Evolutionary conservation across 2,888 invertebrate genomes (phyloP).

Genomic region (Microchrysa polita): DNA sequence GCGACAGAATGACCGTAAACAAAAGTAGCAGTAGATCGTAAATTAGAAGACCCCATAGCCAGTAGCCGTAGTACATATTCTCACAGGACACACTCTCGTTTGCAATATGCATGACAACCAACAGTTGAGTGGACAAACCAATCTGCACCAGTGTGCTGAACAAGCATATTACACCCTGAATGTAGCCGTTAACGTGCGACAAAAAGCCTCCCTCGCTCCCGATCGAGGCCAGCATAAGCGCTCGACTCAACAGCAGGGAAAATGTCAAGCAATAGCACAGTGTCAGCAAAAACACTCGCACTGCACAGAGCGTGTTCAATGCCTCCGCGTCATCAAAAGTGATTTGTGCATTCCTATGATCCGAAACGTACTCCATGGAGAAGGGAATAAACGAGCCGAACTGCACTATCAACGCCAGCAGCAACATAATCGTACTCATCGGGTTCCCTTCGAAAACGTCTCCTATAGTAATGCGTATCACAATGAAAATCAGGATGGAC

Average conservation of each 20-base stretch:
- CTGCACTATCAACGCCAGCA: conserved; percentile 65
- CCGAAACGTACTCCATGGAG: conserved; percentile 64
- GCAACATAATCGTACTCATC: conserved; percentile 65
- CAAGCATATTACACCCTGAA: conserved; percentile 72
- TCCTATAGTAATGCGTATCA: conserved; percentile 71
- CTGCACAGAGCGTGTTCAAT: conserved; percentile 66
- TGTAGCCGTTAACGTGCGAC: conserved; percentile 75
- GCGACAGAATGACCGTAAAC: conserved; percentile 68
- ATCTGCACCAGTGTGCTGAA: conserved; percentile 73
- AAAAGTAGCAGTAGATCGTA: conserved; percentile 72
- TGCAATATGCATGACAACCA: conserved; percentile 64
- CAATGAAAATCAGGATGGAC: conserved; percentile 72
- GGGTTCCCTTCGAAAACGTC: conserved; percentile 77
- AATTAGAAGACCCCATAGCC: conserved; percentile 67
- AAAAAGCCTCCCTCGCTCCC: conserved; percentile 74
- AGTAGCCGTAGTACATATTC: conserved; percentile 65
- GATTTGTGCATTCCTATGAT: conserved; percentile 61
- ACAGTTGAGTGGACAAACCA: conserved; percentile 66
- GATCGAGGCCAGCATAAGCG: conserved; percentile 73
- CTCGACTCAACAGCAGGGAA: conserved; percentile 72
- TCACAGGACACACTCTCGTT: conserved; percentile 66
- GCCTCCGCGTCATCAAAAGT: conserved; percentile 62
- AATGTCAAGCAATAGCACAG: conserved; percentile 72
- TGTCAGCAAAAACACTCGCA: conserved; percentile 69
- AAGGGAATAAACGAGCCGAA: conserved; percentile 67